Base-by-base conservation (phyloP, 2,113 vertebrate species). In the Natator depressus region DNA sequence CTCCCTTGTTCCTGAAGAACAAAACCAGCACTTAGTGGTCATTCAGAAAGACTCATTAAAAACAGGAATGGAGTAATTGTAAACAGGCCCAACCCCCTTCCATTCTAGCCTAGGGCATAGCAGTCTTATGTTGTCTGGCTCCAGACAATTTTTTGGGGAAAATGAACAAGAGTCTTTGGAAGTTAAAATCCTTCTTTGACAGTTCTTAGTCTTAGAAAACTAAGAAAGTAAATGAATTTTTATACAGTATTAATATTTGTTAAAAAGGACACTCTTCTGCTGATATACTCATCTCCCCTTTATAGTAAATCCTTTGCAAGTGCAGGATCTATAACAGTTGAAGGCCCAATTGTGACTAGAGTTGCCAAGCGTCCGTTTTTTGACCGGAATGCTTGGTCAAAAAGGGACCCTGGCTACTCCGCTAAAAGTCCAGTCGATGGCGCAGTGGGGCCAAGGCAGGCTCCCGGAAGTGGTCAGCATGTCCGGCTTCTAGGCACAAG, bases 41-140 rank as follows among this genome's bases (percentile, higher is more conserved):
- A 98, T 98, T 98, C 97, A 98, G 97, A 98, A 98, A 98, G 98
- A 99, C 98, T 99, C 98, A 98, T 99, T 98, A 98, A 98, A 97
- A 95, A 89, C 97, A 96, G 94, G 94, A 98, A 93, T 93, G 85
- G 95, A 93, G 96, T 99, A 99, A 98, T 98, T 98, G 98, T 98
- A 98, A 98, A 98, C 98, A 98, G 98, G 97, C 90, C 76, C 75
- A 86, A 62, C 89, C 89, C 22, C 90, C 29, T 84, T 93, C 83
- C 85, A 96, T 91, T 96, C 89, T 93, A 94, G 94, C 97, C 94
- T 87, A 96, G 83, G 96, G 96, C 94, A 96, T 75, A 96, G 91
- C 93, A 96, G 93, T 89, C 93, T 86, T 93, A 87, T 94, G 95
- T 92, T 96, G 93, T 96, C 93, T 96, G 91, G 90, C 91, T 97